Evolutionary conservation across 2,888 invertebrate species (phyloP).

Genomic region (Ferrisia virgata): DNA sequence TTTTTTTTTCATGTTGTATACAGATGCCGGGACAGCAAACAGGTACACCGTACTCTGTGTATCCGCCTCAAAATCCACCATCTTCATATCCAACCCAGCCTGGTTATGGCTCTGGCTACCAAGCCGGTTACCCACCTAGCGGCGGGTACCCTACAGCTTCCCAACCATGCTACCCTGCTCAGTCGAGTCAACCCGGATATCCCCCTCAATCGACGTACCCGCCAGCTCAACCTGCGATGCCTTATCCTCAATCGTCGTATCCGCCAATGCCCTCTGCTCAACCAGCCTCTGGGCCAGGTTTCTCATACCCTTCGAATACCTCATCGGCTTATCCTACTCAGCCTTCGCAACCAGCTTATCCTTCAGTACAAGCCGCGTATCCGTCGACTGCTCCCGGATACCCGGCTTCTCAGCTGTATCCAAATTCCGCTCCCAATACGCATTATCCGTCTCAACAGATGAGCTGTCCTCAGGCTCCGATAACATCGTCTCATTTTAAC

Average conservation of each 20-base stretch:
- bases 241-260: slow-evolving; percentile 45
- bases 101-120: slow-evolving; percentile 46
- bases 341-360: not conserved
- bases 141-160: slow-evolving; percentile 53
- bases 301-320: slow-evolving; percentile 46
- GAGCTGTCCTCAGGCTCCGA: not conserved
- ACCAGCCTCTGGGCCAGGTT: slow-evolving; percentile 41
- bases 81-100: slow-evolving; percentile 45
- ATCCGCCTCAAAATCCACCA: slow-evolving; percentile 47
- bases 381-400: not conserved
- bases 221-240: not conserved
- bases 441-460: not conserved
- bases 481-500: not conserved
- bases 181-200: slow-evolving; percentile 47
- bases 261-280: slow-evolving; percentile 46
- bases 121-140: slow-evolving; percentile 52
- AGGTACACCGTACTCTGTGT: slow-evolving; percentile 49
- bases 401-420: not conserved
- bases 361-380: not conserved
- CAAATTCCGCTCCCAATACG: not conserved
- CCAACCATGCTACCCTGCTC: slow-evolving; percentile 50
- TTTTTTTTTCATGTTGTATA: not conserved
- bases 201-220: slow-evolving; percentile 34
- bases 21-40: slow-evolving; percentile 47
- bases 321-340: slow-evolving; percentile 46